Base-by-base conservation (phyloP, 2,888 invertebrate genomes). In the Caenorhabditis parvicauda region DNA sequence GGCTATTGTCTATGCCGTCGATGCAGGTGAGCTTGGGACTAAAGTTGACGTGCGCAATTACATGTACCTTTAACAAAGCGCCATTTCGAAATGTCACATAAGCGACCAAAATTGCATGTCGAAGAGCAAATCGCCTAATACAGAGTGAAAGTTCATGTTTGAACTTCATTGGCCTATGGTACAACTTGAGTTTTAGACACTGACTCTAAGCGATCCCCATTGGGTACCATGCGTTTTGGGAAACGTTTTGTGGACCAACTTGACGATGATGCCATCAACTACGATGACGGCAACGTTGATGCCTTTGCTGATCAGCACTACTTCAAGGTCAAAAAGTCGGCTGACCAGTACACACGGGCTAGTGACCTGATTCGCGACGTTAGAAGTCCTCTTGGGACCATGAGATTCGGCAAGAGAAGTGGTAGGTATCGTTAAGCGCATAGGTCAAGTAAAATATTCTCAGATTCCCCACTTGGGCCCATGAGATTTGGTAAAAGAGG, bases 191-290 rank as follows among this genome's bases (percentile, higher is more conserved):
- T 32, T 32, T 32, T n/a, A 32, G 35, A 32, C 35, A 32, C n/a
- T 9, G 35, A n/a, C 9, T 9, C 54, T 39, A 63, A 63, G 51
- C 65, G 74, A 27, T 67, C 74, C 38, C 74, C 70, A 50, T 55
- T 67, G 54, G 72, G 70, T 35, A 70, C 70, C 25, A 72, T 68
- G 70, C 62, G 70, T 29, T 71, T 68, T 24, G 70, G 70, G 47
- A 71, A 71, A 44, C 62, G 66, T 56, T 42, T 60, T 45, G 9
- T 60, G 44, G 29, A 51, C 50, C 25, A 59, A 51, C n/a, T n/a
- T 17, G 58, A 48, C 4, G 47, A 47, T 19, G 45, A 47, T 27
- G 9, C 49, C 29, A 29, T 46, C 2, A 48, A 47, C 27, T 58
- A 64, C n/a, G 68, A 67, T 7, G 60, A 59, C 25, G 41, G 35